These are phyloP conservation scores for Physeter macrocephalus DNA, from an alignment of 2,113 vertebrate genomes.

Conservation along the genomic window DNA sequence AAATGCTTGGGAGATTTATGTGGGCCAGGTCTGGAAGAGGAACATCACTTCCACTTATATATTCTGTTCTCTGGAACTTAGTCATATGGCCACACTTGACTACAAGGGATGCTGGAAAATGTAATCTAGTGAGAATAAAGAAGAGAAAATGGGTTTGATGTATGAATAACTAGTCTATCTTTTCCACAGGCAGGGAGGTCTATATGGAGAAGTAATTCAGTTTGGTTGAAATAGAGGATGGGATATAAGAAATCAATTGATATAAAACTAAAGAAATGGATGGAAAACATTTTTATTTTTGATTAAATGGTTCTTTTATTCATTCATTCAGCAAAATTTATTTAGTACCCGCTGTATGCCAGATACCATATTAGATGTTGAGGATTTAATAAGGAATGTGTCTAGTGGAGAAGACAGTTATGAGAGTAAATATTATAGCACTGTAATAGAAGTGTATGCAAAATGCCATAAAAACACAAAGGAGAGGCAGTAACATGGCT, in stretches of 20 bases:
- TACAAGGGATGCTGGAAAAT: not conserved
- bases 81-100: not conserved
- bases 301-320: not conserved
- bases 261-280: not conserved
- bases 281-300: not conserved
- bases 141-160: not conserved
- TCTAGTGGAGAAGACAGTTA: not conserved
- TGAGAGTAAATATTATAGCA: not conserved
- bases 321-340: not conserved
- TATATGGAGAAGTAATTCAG: not conserved
- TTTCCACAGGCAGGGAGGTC: not conserved
- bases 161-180: not conserved
- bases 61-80: not conserved
- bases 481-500: not conserved
- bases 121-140: not conserved
- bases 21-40: not conserved
- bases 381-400: not conserved
- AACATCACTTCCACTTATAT: not conserved
- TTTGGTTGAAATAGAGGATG: slow-evolving; percentile 17
- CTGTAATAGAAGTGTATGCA: not conserved
- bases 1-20: not conserved
- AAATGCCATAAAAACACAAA: not conserved
- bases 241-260: not conserved
- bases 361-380: not conserved
- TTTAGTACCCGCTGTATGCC: not conserved